These are phyloP conservation scores for Euplexia lucipara DNA, from an alignment of 2,888 invertebrate species.

Conservation along the genomic window DNA sequence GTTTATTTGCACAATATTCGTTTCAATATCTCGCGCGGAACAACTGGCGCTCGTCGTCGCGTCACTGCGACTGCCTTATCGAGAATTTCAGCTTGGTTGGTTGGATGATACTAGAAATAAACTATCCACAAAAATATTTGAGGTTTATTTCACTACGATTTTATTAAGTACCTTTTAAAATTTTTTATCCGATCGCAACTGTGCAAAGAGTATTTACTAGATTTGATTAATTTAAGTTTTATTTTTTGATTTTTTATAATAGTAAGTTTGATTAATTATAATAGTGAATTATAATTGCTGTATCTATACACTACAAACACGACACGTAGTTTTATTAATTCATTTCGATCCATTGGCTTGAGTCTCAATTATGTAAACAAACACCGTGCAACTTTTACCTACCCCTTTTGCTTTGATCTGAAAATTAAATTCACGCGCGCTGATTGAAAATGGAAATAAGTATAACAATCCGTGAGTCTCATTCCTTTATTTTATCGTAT, in stretches of 20 bases:
- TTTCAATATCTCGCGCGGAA: conserved; percentile 63
- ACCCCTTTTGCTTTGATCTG: conserved; percentile 63
- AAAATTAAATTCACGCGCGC: conserved; percentile 52
- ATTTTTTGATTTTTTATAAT: too few species aligned
- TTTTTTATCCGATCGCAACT: conserved; percentile 25
- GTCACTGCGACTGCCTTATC: conserved; percentile 74
- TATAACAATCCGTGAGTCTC: conserved; percentile 43
- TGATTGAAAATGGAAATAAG: conserved; percentile 49
- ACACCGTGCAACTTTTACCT: conserved; percentile 59
- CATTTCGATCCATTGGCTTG: conserved; percentile 59
- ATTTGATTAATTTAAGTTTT: too few species aligned
- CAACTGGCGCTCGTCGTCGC: conserved; percentile 72
- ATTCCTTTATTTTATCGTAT: conserved; percentile 34
- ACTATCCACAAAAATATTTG: conserved; percentile 66
- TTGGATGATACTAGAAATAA: conserved; percentile 73
- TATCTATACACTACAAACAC: too few species aligned
- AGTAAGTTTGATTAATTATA: too few species aligned
- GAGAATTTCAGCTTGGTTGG: conserved; percentile 59
- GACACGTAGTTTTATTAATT: conserved; percentile 61
- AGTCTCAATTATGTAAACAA: conserved; percentile 60
- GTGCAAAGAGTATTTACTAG: too few species aligned
- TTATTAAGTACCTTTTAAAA: conserved; percentile 43
- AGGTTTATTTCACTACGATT: conserved; percentile 49
- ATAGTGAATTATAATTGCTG: too few species aligned
- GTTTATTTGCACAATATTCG: conserved; percentile 46